Evolutionary conservation across 2,888 invertebrate genomes (phyloP), one percentile per base, ranked within the genome.

Genomic region (Dynastes maya): DNA sequence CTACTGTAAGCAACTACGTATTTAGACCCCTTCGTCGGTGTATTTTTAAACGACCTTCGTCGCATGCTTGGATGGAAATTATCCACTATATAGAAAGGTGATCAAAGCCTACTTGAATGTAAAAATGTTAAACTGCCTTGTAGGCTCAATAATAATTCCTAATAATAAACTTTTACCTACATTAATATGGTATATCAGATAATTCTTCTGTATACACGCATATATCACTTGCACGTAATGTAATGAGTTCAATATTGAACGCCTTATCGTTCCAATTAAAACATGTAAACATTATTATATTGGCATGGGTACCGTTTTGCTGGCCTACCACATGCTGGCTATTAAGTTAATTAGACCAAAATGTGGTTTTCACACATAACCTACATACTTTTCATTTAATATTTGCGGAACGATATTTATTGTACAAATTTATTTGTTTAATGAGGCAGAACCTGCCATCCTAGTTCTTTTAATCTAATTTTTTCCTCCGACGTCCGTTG

Each of bases 341-440:
- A 61, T 61, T 61, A 74, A 74, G 29, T 45, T 74, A 74, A 74
- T 74, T 61, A 74, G 45, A 27, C 45, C 22, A 61, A 72, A 61
- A 74, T 74, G 61, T 61, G 51, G 68, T 61, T 74, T 61, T 40
- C 61, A 40, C 61, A 13, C 61, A 27, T 61, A 61, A 45, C 49
- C 71, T 58, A 74, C 61, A 61, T 74, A 61, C 61, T 74, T 74
- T 58, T 37, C 27, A 29, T 37, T 68, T 68, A 68, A 68, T 51
- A 51, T 68, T 68, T 51, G 68, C 68, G 68, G 68, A 68, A 68
- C n/a, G 51, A 29, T 55, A 55, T 55, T 55, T 55, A 55, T 55
- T 55, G 55, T 55, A 40, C 40, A 51, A 68, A 68, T 68, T 68
- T 51, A 51, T 51, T 68, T 68, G 29, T 51, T 68, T 51, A 68